Evolutionary conservation across 2,113 vertebrate genomes (phyloP).

Genomic region (Hippocampus comes): DNA sequence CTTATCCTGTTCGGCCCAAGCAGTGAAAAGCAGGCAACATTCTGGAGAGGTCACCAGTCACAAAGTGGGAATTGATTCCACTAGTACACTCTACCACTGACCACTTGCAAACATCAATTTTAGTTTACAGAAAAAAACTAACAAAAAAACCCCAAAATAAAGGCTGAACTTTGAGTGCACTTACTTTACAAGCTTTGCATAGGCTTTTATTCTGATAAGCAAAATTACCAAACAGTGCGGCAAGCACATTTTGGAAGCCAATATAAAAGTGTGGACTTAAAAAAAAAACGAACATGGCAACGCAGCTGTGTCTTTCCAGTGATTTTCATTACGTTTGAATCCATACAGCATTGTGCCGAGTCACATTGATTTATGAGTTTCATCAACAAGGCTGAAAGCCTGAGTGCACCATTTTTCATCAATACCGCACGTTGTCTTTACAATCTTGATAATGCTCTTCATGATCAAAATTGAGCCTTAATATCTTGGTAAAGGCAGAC

Average conservation of each 20-base stretch:
- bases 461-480: neutral
- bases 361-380: conserved; percentile 55
- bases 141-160: neutral
- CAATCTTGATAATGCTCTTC: conserved; percentile 29
- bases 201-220: neutral
- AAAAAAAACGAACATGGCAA: neutral
- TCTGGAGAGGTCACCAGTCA: neutral
- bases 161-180: neutral
- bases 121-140: neutral
- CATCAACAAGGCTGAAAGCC: conserved; percentile 27
- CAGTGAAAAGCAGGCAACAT: neutral
- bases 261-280: neutral
- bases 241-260: conserved; percentile 20
- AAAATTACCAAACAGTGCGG: neutral
- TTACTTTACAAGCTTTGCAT: neutral
- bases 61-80: neutral
- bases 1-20: neutral
- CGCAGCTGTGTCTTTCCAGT: conserved; percentile 40
- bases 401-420: conserved; percentile 36
- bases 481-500: conserved; percentile 4
- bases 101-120: neutral
- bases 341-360: conserved; percentile 35
- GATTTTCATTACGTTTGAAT: conserved; percentile 33
- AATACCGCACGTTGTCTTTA: conserved; percentile 16
- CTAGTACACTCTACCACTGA: neutral